phyloP scores from a whole-genome alignment of 2,113 vertebrate genomes.

The Struthidea cinerea region DNA sequence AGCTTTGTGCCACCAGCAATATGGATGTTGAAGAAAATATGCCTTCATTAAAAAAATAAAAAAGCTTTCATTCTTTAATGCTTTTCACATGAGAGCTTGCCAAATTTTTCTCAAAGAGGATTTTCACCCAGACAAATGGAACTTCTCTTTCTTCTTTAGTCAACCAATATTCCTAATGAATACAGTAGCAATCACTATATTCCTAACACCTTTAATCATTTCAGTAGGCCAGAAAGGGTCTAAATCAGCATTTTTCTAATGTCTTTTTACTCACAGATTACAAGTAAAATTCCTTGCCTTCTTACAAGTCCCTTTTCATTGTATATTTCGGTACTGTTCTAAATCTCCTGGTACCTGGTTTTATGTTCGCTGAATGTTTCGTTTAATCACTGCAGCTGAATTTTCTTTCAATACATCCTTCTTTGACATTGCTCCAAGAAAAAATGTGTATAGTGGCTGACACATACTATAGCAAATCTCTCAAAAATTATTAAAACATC shows the following conservation, averaged over 20 bases:
- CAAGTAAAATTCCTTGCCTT: not conserved
- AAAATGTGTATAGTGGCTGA: conserved; percentile 44
- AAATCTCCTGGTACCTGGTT: conserved; percentile 49
- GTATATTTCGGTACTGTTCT: not conserved
- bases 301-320: not conserved
- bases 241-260: not conserved
- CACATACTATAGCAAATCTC: conserved; percentile 40
- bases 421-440: conserved; percentile 69
- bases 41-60: not conserved
- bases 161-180: not conserved
- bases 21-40: not conserved
- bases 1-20: not conserved
- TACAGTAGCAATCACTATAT: not conserved
- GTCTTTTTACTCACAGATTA: not conserved
- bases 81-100: not conserved
- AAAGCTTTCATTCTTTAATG: not conserved
- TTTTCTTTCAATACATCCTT: conserved; percentile 67
- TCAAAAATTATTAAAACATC: conserved; percentile 66
- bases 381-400: conserved; percentile 64
- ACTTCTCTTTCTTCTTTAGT: not conserved
- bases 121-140: not conserved
- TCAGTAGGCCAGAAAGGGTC: not conserved
- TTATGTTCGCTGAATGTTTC: conserved; percentile 36
- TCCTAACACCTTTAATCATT: not conserved
- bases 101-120: not conserved